Conservation (phyloP, 2,113 vertebrate species). For the Aplodontia rufa region DNA sequence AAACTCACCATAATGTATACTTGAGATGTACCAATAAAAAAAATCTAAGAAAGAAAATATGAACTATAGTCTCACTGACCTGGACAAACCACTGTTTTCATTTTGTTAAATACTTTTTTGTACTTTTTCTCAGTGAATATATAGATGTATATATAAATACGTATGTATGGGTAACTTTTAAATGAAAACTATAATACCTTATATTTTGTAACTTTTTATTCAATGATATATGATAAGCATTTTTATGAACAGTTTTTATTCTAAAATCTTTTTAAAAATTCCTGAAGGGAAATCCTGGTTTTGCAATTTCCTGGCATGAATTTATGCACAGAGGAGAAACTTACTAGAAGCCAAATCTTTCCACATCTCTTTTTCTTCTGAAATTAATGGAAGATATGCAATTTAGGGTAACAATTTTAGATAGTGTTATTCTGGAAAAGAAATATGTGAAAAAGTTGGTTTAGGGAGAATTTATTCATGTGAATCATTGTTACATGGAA, state of each 20-base stretch:
- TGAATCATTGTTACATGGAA: background rate
- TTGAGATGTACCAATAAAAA: too few species aligned
- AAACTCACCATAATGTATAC: too few species aligned
- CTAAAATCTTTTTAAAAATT: background rate
- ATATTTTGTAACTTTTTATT: background rate
- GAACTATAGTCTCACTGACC: background rate
- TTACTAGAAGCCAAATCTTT: background rate
- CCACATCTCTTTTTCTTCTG: background rate
- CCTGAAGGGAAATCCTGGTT: background rate
- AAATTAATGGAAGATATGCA: background rate
- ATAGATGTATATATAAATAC: background rate
- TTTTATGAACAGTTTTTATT: background rate
- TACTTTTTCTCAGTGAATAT: background rate
- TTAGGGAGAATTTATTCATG: background rate
- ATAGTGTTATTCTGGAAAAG: background rate
- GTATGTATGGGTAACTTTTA: background rate
- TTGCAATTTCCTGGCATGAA: background rate
- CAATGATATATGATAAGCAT: background rate
- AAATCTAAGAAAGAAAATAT: background rate
- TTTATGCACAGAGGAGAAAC: constrained; percentile 4
- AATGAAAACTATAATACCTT: background rate
- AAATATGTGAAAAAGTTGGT: background rate
- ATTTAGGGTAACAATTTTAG: constrained; percentile 4
- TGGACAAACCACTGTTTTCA: background rate
- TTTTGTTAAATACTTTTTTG: background rate